A percentile compares a stretch with the other conserved stretches of the same genome.
phyloP scores from a whole-genome alignment of 2,888 invertebrate genomes.

The Adelognathus sp. region DNA sequence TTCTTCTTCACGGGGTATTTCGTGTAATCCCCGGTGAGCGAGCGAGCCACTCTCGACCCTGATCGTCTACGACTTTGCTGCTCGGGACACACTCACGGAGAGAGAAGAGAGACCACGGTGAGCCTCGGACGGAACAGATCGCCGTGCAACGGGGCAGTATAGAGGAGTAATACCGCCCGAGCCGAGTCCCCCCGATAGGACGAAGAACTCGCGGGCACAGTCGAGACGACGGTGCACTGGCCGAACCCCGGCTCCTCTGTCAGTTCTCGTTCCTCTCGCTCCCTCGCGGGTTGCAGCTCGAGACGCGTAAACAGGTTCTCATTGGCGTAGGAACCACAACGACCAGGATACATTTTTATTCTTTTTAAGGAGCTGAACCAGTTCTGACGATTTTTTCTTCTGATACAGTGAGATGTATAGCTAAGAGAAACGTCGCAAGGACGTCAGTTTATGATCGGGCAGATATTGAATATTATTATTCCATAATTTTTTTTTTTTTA shows the following conservation, averaged over 20 bases:
- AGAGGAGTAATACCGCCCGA: not conserved
- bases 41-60: slow-evolving; percentile 13
- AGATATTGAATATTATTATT: too few relatives aligned
- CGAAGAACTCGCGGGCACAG: slow-evolving; percentile 25
- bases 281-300: slow-evolving; percentile 52
- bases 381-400: not conserved
- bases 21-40: not conserved
- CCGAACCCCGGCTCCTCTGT: slow-evolving; percentile 19
- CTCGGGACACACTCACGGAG: slow-evolving; percentile 42
- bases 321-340: slow-evolving; percentile 64
- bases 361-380: not conserved
- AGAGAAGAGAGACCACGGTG: slow-evolving; percentile 26
- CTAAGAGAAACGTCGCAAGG: not conserved
- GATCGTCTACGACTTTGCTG: slow-evolving; percentile 53
- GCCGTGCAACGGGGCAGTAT: slow-evolving; percentile 13
- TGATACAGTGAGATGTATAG: too few relatives aligned
- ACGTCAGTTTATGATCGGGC: too few relatives aligned
- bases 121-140: slow-evolving; percentile 22
- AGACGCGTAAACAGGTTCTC: slow-evolving; percentile 69
- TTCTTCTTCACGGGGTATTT: not conserved
- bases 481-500: too few relatives aligned
- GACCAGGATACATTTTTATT: not conserved
- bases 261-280: slow-evolving; percentile 35
- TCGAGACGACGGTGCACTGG: slow-evolving; percentile 36
- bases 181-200: not conserved